Percentiles rank a stretch among this genome's conserved stretches.
phyloP scores from a whole-genome alignment of 2,797 vertebrate genomes.

The Gymnothorax reevesii region DNA sequence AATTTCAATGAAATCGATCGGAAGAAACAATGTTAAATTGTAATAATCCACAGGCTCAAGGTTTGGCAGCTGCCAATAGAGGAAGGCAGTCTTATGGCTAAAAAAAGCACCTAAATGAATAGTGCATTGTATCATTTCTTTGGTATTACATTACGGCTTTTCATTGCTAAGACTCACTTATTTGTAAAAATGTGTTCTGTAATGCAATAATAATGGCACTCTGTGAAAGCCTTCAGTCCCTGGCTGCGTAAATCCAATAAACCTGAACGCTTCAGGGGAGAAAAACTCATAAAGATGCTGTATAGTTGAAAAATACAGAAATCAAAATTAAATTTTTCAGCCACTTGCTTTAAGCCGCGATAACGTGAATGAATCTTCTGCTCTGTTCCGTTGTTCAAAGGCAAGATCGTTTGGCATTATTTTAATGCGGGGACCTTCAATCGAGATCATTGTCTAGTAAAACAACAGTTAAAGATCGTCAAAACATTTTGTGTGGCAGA shows the following conservation, averaged over 20 bases:
- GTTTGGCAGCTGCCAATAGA: background rate
- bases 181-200: background rate
- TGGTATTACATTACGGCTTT: conserved; percentile 15
- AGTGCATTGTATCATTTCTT: background rate
- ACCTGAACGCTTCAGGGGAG: background rate
- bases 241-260: background rate
- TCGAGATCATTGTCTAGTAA: background rate
- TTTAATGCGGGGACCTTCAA: background rate
- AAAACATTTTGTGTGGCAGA: background rate
- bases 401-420: background rate
- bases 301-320: conserved; percentile 11
- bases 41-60: background rate
- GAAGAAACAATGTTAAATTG: conserved; percentile 6
- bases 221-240: background rate
- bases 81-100: background rate
- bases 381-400: background rate
- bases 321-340: conserved; percentile 8
- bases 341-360: background rate
- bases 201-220: conserved; percentile 3
- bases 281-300: conserved; percentile 14
- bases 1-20: background rate
- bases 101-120: background rate
- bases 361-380: background rate
- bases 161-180: conserved; percentile 3
- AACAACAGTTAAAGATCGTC: background rate